phyloP scores from a whole-genome alignment of 2,797 vertebrate genomes.

The Cygnus olor region DNA sequence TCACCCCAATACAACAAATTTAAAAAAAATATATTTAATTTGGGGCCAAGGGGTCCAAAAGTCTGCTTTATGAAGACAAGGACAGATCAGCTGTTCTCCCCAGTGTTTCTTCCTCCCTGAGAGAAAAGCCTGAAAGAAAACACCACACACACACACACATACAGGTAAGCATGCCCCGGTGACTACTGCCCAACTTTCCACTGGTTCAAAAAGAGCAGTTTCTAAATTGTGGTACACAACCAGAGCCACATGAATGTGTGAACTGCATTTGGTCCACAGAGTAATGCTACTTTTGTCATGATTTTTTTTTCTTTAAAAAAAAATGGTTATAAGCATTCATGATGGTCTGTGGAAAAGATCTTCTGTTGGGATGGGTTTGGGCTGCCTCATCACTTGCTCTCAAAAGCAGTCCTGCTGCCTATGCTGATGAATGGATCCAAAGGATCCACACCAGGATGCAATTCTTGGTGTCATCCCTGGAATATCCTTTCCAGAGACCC shows the following conservation, averaged over 20 bases:
- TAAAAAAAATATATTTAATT: background rate
- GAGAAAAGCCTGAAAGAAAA: background rate
- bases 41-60: background rate
- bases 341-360: background rate
- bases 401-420: background rate
- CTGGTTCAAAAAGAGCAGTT: background rate
- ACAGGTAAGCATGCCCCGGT: background rate
- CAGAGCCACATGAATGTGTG: background rate
- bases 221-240: background rate
- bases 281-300: background rate
- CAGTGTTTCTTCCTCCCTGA: background rate
- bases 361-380: background rate
- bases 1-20: background rate
- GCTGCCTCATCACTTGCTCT: background rate
- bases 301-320: background rate
- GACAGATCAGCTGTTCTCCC: background rate
- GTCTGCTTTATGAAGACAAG: background rate
- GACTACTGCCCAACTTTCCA: background rate
- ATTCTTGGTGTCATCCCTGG: background rate
- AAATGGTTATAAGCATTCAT: background rate
- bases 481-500: conserved; percentile 11
- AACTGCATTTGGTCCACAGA: background rate
- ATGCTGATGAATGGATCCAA: background rate
- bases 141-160: background rate
- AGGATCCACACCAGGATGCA: background rate